phyloP scores from a whole-genome alignment of 2,797 vertebrate species.

The Microctenopoma lineatum region DNA sequence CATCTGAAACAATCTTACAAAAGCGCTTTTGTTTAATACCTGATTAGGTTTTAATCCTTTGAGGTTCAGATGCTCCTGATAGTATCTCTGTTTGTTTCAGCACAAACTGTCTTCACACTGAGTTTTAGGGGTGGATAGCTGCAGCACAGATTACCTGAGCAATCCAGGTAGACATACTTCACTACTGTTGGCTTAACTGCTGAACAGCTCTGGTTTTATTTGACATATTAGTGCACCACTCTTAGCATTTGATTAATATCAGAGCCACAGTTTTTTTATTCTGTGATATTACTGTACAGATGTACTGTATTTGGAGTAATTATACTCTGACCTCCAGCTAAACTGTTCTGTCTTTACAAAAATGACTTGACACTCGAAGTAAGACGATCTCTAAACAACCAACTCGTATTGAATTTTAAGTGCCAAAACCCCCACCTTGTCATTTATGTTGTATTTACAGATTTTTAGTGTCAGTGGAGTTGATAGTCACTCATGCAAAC shows the following conservation, averaged over 20 bases:
- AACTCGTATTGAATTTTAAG: neutral
- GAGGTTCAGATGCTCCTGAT: neutral
- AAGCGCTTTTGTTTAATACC: neutral
- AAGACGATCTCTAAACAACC: neutral
- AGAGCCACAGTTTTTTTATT: conserved; percentile 53
- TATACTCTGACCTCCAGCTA: conserved; percentile 39
- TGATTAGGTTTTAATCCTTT: conserved; percentile 9
- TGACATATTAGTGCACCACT: conserved; percentile 48
- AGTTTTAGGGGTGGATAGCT: neutral
- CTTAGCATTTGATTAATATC: conserved; percentile 66
- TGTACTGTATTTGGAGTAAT: conserved; percentile 33
- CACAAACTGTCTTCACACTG: neutral
- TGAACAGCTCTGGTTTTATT: conserved; percentile 49
- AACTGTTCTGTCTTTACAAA: conserved; percentile 10
- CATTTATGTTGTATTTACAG: neutral
- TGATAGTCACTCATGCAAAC: too few species aligned
- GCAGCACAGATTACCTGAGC: conserved; percentile 9
- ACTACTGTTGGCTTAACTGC: conserved; percentile 25
- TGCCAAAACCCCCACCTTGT: neutral
- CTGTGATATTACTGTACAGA: conserved; percentile 36
- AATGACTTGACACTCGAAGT: conserved; percentile 15
- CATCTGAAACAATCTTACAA: neutral
- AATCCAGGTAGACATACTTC: conserved; percentile 12
- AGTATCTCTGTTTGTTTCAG: neutral
- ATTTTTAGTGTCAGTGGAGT: too few species aligned